These are phyloP conservation scores for Phenganax marumi DNA, from an alignment of 92 coral and sea anemone species.

Conservation along the genomic window DNA sequence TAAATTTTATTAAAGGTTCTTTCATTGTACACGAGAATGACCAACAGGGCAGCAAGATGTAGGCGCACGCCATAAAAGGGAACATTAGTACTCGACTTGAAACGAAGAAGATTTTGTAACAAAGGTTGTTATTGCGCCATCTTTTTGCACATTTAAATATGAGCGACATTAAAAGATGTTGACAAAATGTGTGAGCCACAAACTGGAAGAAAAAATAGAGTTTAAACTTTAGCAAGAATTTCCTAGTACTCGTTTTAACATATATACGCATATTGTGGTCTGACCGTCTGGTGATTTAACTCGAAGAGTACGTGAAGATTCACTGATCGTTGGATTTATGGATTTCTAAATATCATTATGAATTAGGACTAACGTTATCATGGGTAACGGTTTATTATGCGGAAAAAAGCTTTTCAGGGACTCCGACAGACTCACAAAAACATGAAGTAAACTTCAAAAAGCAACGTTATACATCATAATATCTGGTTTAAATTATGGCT, in stretches of 20 bases:
- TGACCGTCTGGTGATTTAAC: too few species aligned
- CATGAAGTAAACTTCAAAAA: too few species aligned
- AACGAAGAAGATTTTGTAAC: conserved; percentile 77
- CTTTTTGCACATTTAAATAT: conserved; percentile 79
- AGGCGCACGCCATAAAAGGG: conserved; percentile 79
- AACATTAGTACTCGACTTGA: conserved; percentile 75
- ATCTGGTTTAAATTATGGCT: too few species aligned
- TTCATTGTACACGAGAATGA: conserved; percentile 72
- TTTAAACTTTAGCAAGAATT: not conserved
- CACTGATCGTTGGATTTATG: too few species aligned
- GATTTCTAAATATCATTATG: too few species aligned
- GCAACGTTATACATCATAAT: too few species aligned
- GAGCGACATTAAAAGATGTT: conserved; percentile 82
- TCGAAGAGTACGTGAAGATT: too few species aligned
- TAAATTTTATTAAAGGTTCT: conserved; percentile 87
- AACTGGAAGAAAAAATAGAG: conserved; percentile 57
- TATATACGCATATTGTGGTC: not conserved
- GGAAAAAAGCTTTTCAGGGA: too few species aligned
- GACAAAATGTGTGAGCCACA: conserved; percentile 95
- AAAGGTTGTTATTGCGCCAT: conserved; percentile 80
- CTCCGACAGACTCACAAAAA: too few species aligned
- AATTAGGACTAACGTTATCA: too few species aligned
- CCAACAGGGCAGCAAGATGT: conserved; percentile 78
- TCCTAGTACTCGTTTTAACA: not conserved
- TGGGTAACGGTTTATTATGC: too few species aligned